A percentile compares a stretch with the other conserved stretches of the same genome.
Conservation (phyloP, 2,888 invertebrate genomes). For the Drosophila cognata region DNA sequence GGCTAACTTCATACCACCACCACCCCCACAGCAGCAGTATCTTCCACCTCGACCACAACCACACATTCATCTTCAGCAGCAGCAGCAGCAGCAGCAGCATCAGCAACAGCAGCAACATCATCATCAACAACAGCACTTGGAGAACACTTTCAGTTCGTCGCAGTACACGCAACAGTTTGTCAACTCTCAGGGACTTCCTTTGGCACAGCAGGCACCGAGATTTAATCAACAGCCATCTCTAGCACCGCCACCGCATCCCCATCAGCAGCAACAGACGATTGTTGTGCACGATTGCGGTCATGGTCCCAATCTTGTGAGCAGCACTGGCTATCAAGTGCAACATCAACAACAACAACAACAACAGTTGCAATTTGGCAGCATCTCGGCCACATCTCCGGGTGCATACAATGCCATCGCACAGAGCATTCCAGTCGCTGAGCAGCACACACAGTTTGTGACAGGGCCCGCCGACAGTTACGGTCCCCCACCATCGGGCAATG, state of each 20-base stretch:
- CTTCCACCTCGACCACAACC: constrained; percentile 54
- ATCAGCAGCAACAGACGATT: constrained; percentile 59
- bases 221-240: constrained; percentile 74
- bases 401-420: constrained; percentile 76
- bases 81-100: constrained; percentile 40
- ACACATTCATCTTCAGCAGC: constrained; percentile 42
- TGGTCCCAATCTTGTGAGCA: constrained; percentile 82
- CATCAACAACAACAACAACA: constrained; percentile 40
- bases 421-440: constrained; percentile 81
- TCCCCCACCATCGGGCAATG: constrained; percentile 79
- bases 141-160: constrained; percentile 72
- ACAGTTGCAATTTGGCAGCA: constrained; percentile 50
- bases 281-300: constrained; percentile 83
- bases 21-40: constrained; percentile 63
- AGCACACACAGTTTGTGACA: constrained; percentile 77
- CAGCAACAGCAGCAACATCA: constrained; percentile 38
- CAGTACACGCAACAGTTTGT: constrained; percentile 71
- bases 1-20: constrained; percentile 56
- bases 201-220: constrained; percentile 73
- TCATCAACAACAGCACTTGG: constrained; percentile 24
- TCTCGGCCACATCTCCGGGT: constrained; percentile 50
- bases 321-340: constrained; percentile 67
- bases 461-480: constrained; percentile 74
- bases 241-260: constrained; percentile 62
- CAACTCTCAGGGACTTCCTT: constrained; percentile 76